A percentile compares a stretch with the other conserved stretches of the same genome.
Conservation (phyloP, 2,888 invertebrate genomes). For the Cerastis rubricosa region DNA sequence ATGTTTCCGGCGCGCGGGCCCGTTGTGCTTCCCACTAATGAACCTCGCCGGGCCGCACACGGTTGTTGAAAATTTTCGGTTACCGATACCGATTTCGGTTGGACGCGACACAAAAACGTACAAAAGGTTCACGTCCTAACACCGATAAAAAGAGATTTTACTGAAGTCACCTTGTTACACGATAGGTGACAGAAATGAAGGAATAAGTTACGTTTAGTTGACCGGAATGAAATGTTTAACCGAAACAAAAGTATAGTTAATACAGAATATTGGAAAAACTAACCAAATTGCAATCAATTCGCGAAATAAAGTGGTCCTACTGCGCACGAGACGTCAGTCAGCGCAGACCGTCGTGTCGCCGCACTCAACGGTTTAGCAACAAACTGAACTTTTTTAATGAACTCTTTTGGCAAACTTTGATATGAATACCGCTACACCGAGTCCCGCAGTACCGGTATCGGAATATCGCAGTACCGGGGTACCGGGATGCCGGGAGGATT, state of each 20-base stretch:
- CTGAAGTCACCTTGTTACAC: neutral
- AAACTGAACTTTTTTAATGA: conserved; percentile 66
- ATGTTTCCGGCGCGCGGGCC: neutral
- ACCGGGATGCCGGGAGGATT: conserved; percentile 20
- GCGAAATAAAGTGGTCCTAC: neutral
- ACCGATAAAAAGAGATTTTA: neutral
- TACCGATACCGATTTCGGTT: too few relatives aligned
- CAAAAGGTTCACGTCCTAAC: conserved; percentile 29
- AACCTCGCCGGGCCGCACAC: conserved; percentile 36
- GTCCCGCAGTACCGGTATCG: conserved; percentile 2
- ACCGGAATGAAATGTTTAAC: neutral
- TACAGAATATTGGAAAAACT: neutral
- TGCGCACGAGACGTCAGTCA: conserved; percentile 16
- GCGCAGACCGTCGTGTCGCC: conserved; percentile 6
- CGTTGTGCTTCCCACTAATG: conserved; percentile 44
- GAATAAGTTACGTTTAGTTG: neutral
- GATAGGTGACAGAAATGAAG: neutral
- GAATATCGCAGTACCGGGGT: neutral
- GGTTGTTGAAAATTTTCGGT: conserved; percentile 64
- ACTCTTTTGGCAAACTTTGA: conserved; percentile 58
- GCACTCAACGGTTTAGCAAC: conserved; percentile 46
- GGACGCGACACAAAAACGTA: neutral
- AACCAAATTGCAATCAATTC: neutral
- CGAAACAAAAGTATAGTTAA: neutral
- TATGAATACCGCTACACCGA: conserved; percentile 39